Base-by-base conservation (phyloP, 2,797 vertebrate genomes). In the Atherinosoma microstoma region DNA sequence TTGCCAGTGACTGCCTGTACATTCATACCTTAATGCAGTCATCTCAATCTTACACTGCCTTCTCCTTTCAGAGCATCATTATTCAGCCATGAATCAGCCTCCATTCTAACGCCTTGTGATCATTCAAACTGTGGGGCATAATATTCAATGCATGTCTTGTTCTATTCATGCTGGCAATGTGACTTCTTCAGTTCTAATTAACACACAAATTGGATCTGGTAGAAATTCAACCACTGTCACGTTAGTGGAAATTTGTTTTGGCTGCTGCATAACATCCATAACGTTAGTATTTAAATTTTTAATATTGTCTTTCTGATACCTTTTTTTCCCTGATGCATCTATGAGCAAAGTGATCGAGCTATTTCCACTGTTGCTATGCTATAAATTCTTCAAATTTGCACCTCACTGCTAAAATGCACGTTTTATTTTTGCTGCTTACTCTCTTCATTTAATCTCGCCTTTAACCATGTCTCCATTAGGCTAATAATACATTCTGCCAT, bases 141-240 rank as follows among this genome's bases (percentile, higher is more conserved):
- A 75, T 84, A 64, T 78, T 93, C 87, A 93, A 94, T 94, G 87
- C 88, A 32, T 3, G 81, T 87, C 84, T 93, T 94, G 91, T 94
- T 92, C 90, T 58, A 90, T 92, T 92, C 79, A 90, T 56, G 66
- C 73, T 62, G 63, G 69, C 70, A 88, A 83, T 86, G 84, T 86
- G 87, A 89, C 88, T 90, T 93, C 83, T 90, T 84, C 89, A 80
- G 71, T 92, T 87, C 75, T 82, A 84, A 89, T 90, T 87, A 85
- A 87, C 80, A 80, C 84, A 89, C 82, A 86, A 87, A 89, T 83
- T 67, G 58, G 30, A 24, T 79, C 76, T 84, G 76, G 88, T 83
- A 84, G 87, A 89, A 85, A 70, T 76, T 79, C 76, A 58, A 53
- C 71, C 63, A 79, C 74, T 82, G 78, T 85, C 76, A 76, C 40